Percentiles rank a stretch among this genome's conserved stretches.
Conservation (phyloP, 2,888 invertebrate species). For the Biston betularia region DNA sequence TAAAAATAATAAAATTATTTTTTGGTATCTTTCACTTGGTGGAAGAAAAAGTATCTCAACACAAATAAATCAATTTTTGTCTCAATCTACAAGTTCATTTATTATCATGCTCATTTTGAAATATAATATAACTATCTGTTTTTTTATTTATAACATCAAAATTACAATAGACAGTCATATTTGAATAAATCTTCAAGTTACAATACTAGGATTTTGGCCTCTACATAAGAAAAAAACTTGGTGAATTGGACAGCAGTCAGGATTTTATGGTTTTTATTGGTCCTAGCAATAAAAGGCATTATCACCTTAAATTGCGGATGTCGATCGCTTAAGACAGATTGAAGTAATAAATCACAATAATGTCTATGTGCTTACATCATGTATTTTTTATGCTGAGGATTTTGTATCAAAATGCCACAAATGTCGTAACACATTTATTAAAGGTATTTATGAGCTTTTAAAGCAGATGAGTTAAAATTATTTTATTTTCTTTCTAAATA, state of each 20-base stretch:
- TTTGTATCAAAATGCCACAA: conserved; percentile 18
- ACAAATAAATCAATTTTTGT: no score
- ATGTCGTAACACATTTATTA: not conserved
- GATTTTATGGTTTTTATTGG: conserved; percentile 34
- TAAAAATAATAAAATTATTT: not conserved
- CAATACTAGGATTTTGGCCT: not conserved
- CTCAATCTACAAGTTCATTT: no score
- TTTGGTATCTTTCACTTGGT: not conserved
- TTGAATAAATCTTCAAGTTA: no score
- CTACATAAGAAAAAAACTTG: conserved; percentile 4
- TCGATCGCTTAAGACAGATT: conserved; percentile 16
- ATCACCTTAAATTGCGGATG: conserved; percentile 34
- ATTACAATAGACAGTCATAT: no score
- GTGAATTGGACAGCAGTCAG: conserved; percentile 8
- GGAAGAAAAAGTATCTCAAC: no score
- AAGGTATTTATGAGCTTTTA: not conserved
- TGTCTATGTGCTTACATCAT: conserved; percentile 16
- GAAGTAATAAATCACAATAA: conserved; percentile 19
- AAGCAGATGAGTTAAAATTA: conserved; percentile 15
- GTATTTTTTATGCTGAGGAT: conserved; percentile 7
- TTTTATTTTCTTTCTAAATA: conserved; percentile 13
- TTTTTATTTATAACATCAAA: no score
- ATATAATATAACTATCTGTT: no score
- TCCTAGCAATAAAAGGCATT: conserved; percentile 27
- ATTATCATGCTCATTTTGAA: no score